Conservation (phyloP, 1,140 invertebrate species). For the Drosophila aff. region DNA sequence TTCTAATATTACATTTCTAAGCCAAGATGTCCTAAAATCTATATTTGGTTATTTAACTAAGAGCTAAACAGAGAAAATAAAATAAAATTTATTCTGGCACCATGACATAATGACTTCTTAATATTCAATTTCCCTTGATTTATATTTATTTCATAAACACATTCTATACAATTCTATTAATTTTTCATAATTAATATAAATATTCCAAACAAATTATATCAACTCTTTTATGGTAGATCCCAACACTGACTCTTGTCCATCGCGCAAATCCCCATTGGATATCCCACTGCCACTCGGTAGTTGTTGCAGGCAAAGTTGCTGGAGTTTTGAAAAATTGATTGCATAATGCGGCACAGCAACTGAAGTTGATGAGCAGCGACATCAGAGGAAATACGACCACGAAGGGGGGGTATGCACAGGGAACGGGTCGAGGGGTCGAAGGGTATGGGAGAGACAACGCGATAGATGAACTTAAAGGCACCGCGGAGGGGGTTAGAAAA, state of each 20-base stretch:
- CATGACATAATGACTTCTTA: too few species aligned
- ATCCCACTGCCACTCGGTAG: neutral
- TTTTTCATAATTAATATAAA: neutral
- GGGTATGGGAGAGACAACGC: slow-evolving; percentile 4
- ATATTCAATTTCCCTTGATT: too few species aligned
- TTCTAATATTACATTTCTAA: neutral
- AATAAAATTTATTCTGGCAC: too few species aligned
- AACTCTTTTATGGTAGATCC: neutral
- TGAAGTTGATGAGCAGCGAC: slow-evolving; percentile 62
- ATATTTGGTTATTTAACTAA: too few species aligned
- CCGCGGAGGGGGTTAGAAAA: slow-evolving; percentile 6
- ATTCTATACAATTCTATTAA: neutral
- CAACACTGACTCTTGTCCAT: slow-evolving; percentile 5
- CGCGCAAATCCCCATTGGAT: neutral
- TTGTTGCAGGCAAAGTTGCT: slow-evolving; percentile 24
- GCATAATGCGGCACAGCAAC: slow-evolving; percentile 66
- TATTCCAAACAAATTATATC: neutral
- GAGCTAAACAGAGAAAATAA: too few species aligned
- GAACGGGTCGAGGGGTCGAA: neutral
- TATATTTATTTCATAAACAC: too few species aligned
- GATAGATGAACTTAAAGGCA: slow-evolving; percentile 40
- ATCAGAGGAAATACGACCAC: slow-evolving; percentile 29
- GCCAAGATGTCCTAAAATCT: too few species aligned
- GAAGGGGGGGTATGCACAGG: neutral
- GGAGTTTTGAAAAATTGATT: slow-evolving; percentile 67